A percentile compares a stretch with the other conserved stretches of the same genome.
phyloP scores from a whole-genome alignment of 2,888 invertebrate species.

The Eledone cirrhosa region DNA sequence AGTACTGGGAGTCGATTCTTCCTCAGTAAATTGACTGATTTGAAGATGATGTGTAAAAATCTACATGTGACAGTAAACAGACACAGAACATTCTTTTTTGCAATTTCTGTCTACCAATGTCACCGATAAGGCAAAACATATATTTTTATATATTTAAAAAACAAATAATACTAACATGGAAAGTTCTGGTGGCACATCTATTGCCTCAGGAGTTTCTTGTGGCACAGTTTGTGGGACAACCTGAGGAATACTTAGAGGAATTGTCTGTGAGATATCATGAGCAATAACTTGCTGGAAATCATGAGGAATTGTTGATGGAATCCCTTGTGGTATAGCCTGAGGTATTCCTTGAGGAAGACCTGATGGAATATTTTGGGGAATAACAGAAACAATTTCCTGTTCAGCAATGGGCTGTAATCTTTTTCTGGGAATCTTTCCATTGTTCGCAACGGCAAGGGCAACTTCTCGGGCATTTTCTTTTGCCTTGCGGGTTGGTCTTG shows the following conservation, averaged over 20 bases:
- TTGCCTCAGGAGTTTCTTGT: slow-evolving; percentile 29
- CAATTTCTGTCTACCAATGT: too few relatives aligned
- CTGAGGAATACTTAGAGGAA: not conserved
- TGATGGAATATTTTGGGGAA: not conserved
- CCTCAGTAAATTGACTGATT: too few relatives aligned
- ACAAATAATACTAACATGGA: slow-evolving; percentile 44
- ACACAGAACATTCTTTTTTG: too few relatives aligned
- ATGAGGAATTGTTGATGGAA: not conserved
- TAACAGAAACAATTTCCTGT: slow-evolving; percentile 18
- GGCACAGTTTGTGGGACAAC: not conserved
- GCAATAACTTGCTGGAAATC: slow-evolving; percentile 20
- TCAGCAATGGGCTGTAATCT: slow-evolving; percentile 16
- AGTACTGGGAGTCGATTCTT: too few relatives aligned
- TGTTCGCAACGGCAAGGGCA: slow-evolving; percentile 42
- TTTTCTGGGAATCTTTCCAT: slow-evolving; percentile 25
- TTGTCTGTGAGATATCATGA: slow-evolving; percentile 21
- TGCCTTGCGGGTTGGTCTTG: slow-evolving; percentile 38
- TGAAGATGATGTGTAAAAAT: too few relatives aligned
- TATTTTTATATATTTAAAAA: too few relatives aligned
- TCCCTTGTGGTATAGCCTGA: slow-evolving; percentile 1
- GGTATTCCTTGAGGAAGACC: not conserved
- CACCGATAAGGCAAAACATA: too few relatives aligned
- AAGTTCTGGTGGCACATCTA: slow-evolving; percentile 44
- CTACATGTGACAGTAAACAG: too few relatives aligned
- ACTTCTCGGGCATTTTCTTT: slow-evolving; percentile 36